These are phyloP conservation scores for Lanius ludovicianus DNA, from an alignment of 2,113 vertebrate genomes.

Conservation along the genomic window DNA sequence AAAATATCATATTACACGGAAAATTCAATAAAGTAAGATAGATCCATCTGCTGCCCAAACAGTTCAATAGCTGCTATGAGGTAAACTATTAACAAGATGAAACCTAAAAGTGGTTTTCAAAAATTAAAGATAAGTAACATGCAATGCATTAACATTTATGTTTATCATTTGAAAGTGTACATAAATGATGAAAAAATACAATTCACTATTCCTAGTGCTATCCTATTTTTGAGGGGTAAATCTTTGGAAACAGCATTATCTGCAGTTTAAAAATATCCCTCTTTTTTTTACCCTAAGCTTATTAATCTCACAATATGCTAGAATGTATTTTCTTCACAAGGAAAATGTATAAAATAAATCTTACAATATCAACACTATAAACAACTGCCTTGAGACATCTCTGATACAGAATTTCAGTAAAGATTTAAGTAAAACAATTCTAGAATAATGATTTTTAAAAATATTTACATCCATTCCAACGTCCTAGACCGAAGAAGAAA, in stretches of 20 bases:
- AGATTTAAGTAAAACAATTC: conserved; percentile 13
- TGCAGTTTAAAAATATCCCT: conserved; percentile 48
- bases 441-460: conserved; percentile 29
- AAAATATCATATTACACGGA: not conserved
- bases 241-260: not conserved
- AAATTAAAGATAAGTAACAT: conserved; percentile 27
- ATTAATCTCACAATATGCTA: conserved; percentile 4
- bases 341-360: conserved; percentile 53
- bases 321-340: not conserved
- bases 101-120: not conserved
- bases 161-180: conserved; percentile 22
- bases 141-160: not conserved
- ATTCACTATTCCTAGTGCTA: not conserved
- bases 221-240: not conserved
- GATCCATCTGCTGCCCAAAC: not conserved
- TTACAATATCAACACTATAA: conserved; percentile 58
- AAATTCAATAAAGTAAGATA: conserved; percentile 13
- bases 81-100: conserved; percentile 29
- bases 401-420: not conserved
- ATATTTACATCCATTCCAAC: conserved; percentile 6
- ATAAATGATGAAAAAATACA: conserved; percentile 7
- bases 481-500: conserved; percentile 7
- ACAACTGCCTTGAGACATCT: conserved; percentile 40
- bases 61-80: not conserved
- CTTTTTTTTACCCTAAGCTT: not conserved